A percentile compares a stretch with the other conserved stretches of the same genome.
Evolutionary conservation across 2,797 vertebrate genomes (phyloP).

Genomic region (Crossoptilon crossoptilon): DNA sequence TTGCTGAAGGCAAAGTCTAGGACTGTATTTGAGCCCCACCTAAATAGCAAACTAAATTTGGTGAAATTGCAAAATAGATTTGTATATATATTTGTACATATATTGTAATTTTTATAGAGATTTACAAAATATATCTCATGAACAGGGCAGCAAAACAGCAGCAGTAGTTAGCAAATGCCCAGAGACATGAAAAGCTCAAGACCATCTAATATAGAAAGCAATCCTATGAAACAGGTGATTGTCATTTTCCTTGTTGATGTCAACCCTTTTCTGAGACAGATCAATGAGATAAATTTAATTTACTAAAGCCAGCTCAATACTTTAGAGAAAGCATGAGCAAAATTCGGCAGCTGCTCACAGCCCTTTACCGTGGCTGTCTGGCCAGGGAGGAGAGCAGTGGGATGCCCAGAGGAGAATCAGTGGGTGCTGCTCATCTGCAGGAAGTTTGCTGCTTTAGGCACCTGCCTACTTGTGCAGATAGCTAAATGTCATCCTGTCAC

Average conservation of each 20-base stretch:
- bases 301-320: not conserved
- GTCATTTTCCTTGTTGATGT: not conserved
- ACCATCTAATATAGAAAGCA: not conserved
- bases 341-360: not conserved
- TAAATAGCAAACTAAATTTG: conserved; percentile 5
- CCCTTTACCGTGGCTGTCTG: rapidly evolving
- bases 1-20: conserved; percentile 13
- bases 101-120: too few species aligned
- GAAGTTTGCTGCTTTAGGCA: not conserved
- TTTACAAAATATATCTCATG: not conserved
- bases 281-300: not conserved
- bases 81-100: too few species aligned
- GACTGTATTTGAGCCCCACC: not conserved
- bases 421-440: not conserved
- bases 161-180: not conserved
- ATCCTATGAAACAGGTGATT: not conserved
- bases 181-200: not conserved
- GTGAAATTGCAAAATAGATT: too few species aligned
- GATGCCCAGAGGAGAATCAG: not conserved
- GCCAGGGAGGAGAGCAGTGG: not conserved
- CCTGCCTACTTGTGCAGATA: not conserved
- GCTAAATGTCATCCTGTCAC: not conserved
- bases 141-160: not conserved
- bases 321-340: not conserved
- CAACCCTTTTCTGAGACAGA: not conserved